Evolutionary conservation across 2,888 invertebrate genomes (phyloP), one percentile per base, ranked within the genome.

Genomic region (Cheilosia vulpina): DNA sequence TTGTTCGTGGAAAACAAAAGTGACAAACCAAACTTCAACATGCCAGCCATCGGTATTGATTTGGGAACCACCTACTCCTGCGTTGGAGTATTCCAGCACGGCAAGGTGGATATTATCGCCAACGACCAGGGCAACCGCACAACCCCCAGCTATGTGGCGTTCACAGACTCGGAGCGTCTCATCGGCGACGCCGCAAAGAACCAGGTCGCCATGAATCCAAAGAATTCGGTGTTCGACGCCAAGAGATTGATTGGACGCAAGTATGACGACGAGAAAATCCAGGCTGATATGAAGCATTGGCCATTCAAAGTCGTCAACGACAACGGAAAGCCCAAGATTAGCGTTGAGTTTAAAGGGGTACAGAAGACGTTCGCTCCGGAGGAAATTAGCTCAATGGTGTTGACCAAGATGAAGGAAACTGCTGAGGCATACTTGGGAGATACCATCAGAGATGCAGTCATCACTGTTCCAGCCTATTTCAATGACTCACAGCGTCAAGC

Each of bases 251-350:
- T 98, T 93, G 98, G 98, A 82, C 96, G 98, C 89, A 96, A 96
- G 89, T 98, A 96, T 92, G 96, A 96, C 89, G 98, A 98, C 92
- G 93, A 94, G 58, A 96, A 97, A 31, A 97, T 99, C 71, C 98
- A 98, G 93, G 95, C 95, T 73, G 98, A 98, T 92, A 96, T 98
- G 94, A 97, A 98, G 93, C 96, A 96, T 93, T 98, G 98, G 96
- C 98, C 98, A 60, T 98, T 98, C 91, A 96, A 96, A 91, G 97
- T 98, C 7, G 93, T 96, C 89, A 96, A 94, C 91, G 96, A 96
- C 90, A 94, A 94, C 81, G 95, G 96, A 65, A 97, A 96, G 92
- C 96, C 96, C 85, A 96, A 96, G 93, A 95, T 97, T 88, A 94
- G 96, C 91, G 96, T 97, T 55, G 93, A 96, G 87, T 98, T 97